phyloP scores from a whole-genome alignment of 2,888 invertebrate species.

The Baronia brevicornis region DNA sequence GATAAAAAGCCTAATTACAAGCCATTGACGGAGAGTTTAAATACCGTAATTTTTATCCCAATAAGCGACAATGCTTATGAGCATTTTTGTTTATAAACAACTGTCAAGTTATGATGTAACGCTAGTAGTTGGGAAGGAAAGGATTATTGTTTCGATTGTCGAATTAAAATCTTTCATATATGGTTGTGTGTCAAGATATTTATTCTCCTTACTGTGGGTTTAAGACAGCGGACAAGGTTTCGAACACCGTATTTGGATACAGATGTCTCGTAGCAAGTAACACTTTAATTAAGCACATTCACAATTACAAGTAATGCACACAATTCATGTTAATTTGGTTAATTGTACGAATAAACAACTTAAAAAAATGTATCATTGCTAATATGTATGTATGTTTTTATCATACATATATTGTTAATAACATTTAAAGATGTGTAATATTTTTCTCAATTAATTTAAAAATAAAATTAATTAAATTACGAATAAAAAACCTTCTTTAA shows the following conservation, averaged over 20 bases:
- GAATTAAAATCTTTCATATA: conserved; percentile 5
- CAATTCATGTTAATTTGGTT: no score
- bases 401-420: no score
- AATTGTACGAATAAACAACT: no score
- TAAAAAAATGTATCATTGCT: no score
- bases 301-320: no score
- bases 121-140: neutral
- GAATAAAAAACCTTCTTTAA: no score
- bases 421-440: no score
- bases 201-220: conserved; percentile 6
- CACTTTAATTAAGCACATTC: no score
- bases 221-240: conserved; percentile 1
- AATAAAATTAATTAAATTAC: no score
- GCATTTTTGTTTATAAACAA: conserved; percentile 6
- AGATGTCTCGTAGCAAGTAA: neutral
- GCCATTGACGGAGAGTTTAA: conserved; percentile 7
- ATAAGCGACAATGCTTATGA: neutral
- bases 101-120: no score
- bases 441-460: no score
- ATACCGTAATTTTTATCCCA: conserved; percentile 6
- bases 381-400: no score
- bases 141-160: conserved; percentile 2
- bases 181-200: conserved; percentile 11
- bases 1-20: conserved; percentile 11
- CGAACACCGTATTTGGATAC: conserved; percentile 1